phyloP scores from a whole-genome alignment of 2,797 vertebrate species.

The Leucoraja ocellata region DNA sequence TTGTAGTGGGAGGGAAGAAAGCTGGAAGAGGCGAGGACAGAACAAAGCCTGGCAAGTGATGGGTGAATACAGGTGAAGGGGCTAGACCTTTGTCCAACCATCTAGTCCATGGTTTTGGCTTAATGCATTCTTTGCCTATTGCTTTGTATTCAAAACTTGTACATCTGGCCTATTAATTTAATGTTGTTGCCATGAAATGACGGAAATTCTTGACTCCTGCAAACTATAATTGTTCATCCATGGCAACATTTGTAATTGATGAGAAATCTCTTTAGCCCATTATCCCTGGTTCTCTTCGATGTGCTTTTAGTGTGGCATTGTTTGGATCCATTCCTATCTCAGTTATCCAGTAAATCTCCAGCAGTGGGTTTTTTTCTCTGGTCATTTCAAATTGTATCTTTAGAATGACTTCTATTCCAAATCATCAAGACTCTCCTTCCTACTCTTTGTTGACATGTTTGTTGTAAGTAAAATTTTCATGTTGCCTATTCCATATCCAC shows the following conservation, averaged over 20 bases:
- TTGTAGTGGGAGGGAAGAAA: too few relatives aligned
- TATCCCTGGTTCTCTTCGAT: too few relatives aligned
- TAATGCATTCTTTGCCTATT: not conserved
- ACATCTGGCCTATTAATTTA: not conserved
- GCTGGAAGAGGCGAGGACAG: too few relatives aligned
- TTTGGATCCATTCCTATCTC: not conserved
- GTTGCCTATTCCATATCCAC: not conserved
- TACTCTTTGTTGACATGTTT: not conserved
- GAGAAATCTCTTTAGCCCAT: not conserved
- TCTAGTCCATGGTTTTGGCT: not conserved
- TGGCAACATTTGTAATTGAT: not conserved
- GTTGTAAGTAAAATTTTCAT: not conserved
- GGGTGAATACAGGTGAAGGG: too few relatives aligned
- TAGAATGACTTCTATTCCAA: not conserved
- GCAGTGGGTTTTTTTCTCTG: not conserved
- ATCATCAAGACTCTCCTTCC: not conserved
- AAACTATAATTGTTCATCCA: not conserved
- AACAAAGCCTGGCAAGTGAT: too few relatives aligned
- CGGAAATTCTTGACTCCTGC: not conserved
- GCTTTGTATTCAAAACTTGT: not conserved
- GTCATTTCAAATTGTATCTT: not conserved
- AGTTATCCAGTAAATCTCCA: not conserved
- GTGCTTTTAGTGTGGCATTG: not conserved
- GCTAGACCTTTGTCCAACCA: too few relatives aligned
- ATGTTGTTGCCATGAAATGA: not conserved